These are phyloP conservation scores for Drosophila atripex DNA, from an alignment of 2,888 invertebrate genomes.

Conservation along the genomic window DNA sequence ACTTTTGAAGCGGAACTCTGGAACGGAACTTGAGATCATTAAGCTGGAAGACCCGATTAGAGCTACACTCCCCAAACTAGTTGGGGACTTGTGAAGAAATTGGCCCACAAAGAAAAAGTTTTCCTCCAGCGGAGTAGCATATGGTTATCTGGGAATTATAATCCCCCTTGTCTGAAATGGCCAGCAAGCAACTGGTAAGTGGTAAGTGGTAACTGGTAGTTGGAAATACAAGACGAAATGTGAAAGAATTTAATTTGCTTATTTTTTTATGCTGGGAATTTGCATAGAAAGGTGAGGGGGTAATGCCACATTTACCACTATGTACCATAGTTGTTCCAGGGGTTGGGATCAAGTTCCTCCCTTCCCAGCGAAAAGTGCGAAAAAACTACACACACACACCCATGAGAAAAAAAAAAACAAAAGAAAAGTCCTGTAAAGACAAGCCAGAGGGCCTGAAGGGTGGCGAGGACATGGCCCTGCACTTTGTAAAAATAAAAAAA, in stretches of 20 bases:
- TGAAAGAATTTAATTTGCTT: slow-evolving; percentile 58
- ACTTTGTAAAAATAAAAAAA: no score
- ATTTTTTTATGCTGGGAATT: slow-evolving; percentile 21
- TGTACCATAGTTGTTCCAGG: slow-evolving; percentile 5
- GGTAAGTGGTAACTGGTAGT: slow-evolving; percentile 11
- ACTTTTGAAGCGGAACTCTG: slow-evolving; percentile 36
- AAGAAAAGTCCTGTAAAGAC: slow-evolving; percentile 49
- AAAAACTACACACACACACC: slow-evolving; percentile 50
- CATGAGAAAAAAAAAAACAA: slow-evolving; percentile 42
- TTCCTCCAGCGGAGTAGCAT: slow-evolving; percentile 27
- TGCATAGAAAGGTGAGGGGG: slow-evolving; percentile 4
- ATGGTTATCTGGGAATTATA: slow-evolving; percentile 49
- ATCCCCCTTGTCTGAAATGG: slow-evolving; percentile 15
- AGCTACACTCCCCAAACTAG: background rate
- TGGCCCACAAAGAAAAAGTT: no score
- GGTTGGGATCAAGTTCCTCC: slow-evolving; percentile 41
- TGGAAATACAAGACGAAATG: slow-evolving; percentile 33
- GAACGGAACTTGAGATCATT: slow-evolving; percentile 43
- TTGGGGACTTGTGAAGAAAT: no score
- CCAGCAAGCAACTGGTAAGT: slow-evolving; percentile 33
- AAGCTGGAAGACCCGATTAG: slow-evolving; percentile 29
- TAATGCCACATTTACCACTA: slow-evolving; percentile 5
- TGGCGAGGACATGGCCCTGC: no score
- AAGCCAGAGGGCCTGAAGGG: slow-evolving; percentile 11
- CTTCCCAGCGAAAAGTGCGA: slow-evolving; percentile 58